Percentiles rank a stretch among this genome's conserved stretches.
These are phyloP conservation scores for Thermophis baileyi DNA, from an alignment of 2,113 vertebrate species.

Conservation along the genomic window DNA sequence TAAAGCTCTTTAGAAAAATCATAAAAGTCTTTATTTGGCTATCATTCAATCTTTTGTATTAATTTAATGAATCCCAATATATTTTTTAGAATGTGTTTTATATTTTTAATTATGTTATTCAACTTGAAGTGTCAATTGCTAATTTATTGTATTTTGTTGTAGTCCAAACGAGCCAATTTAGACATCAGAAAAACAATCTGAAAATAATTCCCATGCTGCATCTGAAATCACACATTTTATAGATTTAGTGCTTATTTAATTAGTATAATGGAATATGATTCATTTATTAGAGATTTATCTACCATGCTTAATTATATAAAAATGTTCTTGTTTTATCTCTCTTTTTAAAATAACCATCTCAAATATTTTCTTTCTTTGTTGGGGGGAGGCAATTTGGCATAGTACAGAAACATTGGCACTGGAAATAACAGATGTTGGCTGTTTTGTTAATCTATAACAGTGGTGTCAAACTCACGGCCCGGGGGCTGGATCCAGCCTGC, in stretches of 20 bases:
- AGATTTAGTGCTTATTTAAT: background rate
- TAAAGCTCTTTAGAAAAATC: background rate
- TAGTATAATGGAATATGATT: background rate
- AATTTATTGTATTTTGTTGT: background rate
- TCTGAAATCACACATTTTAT: background rate
- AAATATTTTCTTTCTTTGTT: background rate
- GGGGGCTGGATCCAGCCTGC: no score
- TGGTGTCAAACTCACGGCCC: no score
- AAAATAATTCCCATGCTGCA: background rate
- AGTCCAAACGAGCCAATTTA: background rate
- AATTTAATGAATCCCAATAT: background rate
- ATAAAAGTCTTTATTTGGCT: background rate
- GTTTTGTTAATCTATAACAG: background rate
- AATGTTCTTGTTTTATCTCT: background rate
- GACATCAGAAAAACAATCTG: background rate
- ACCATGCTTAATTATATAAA: background rate
- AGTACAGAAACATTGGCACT: background rate
- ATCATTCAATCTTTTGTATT: background rate
- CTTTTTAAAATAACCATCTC: background rate
- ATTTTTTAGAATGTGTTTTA: background rate
- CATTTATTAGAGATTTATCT: background rate
- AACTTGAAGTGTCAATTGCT: background rate
- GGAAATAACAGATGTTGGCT: background rate
- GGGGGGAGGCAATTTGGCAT: no score
- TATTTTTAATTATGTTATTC: background rate